Evolutionary conservation across 2,113 vertebrate species (phyloP).

Genomic region (Bucco capensis): DNA sequence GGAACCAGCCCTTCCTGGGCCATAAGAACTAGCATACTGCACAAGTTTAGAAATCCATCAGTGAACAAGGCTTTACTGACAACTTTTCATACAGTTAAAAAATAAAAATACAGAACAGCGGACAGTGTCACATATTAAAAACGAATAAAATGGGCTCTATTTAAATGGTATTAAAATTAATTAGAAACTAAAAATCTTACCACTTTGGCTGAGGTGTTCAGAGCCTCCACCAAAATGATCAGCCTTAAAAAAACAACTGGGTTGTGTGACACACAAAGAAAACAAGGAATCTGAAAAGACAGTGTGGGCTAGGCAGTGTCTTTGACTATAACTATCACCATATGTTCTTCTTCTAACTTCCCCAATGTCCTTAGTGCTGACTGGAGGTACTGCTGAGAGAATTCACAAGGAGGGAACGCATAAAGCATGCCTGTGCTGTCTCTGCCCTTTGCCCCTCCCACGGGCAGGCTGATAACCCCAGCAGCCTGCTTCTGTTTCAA

Average conservation of each 20-base stretch:
- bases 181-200: constrained; percentile 69
- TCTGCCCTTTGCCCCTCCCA: constrained; percentile 86
- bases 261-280: constrained; percentile 70
- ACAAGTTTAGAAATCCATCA: constrained; percentile 80
- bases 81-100: constrained; percentile 81
- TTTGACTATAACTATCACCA: constrained; percentile 93
- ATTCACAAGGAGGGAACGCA: constrained; percentile 94
- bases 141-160: constrained; percentile 72
- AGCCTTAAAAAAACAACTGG: constrained; percentile 69
- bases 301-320: constrained; percentile 84
- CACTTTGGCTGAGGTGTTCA: constrained; percentile 52
- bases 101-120: constrained; percentile 81
- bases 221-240: constrained; percentile 59
- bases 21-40: constrained; percentile 67
- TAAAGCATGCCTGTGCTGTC: constrained; percentile 92
- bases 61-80: constrained; percentile 84
- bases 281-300: constrained; percentile 48
- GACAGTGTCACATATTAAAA: constrained; percentile 79
- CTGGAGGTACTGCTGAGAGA: constrained; percentile 96
- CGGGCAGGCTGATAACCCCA: constrained; percentile 92
- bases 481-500: constrained; percentile 98
- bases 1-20: constrained; percentile 5
- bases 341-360: constrained; percentile 93
- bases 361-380: constrained; percentile 88
- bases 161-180: constrained; percentile 73